Percentiles rank a stretch among this genome's conserved stretches.
Evolutionary conservation across 2,113 vertebrate species (phyloP).

Genomic region (Pithys albifrons): DNA sequence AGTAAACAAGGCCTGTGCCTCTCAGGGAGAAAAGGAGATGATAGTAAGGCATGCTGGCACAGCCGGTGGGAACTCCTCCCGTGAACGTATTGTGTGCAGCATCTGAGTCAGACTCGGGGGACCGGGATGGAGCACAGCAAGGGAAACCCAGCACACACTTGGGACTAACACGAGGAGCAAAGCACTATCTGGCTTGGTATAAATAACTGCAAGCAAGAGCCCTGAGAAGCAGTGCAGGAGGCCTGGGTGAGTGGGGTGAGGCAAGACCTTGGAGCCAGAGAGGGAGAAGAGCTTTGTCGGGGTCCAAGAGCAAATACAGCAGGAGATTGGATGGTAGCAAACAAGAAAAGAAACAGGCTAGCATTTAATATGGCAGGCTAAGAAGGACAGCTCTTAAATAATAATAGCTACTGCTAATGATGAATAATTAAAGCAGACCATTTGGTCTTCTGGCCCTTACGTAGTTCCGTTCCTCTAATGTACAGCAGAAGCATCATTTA

Average conservation of each 20-base stretch:
- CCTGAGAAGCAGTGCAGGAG: background rate
- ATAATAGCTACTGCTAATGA: background rate
- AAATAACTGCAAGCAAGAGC: background rate
- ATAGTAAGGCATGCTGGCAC: background rate
- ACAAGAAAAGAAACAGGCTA: background rate
- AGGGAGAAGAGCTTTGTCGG: background rate
- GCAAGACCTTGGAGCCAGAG: background rate
- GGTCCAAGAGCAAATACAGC: background rate
- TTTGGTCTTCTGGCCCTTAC: background rate
- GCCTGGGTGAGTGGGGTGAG: background rate
- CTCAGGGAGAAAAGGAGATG: background rate
- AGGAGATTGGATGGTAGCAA: background rate
- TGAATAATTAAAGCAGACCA: conserved; percentile 34
- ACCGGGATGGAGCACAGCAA: background rate
- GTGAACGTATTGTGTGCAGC: background rate
- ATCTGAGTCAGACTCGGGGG: background rate
- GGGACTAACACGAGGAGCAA: background rate
- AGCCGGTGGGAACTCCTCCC: background rate
- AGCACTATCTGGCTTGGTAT: background rate
- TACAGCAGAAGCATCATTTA: background rate
- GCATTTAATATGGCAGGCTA: background rate
- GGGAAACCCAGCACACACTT: background rate
- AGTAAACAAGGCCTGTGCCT: conserved; percentile 46
- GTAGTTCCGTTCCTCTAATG: background rate
- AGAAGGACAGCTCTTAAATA: conserved; percentile 6